Conservation (phyloP, 2,888 invertebrate species). For the Noctua comes region DNA sequence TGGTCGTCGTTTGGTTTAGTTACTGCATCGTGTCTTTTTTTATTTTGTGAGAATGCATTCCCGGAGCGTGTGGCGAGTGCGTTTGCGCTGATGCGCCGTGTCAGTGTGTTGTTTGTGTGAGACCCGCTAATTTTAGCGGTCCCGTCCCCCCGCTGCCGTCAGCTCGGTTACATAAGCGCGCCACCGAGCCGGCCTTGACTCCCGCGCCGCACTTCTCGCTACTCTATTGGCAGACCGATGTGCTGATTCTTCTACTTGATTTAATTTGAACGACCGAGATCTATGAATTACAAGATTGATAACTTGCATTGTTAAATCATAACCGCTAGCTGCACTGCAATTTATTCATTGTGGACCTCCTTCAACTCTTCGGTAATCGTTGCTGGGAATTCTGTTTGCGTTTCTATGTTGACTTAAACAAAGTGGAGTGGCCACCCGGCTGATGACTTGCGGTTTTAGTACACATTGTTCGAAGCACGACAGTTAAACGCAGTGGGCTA, state of each 20-base stretch:
- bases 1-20: constrained; percentile 30
- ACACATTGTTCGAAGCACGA: constrained; percentile 59
- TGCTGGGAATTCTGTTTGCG: constrained; percentile 44
- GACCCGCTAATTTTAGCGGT: constrained; percentile 87
- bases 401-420: constrained; percentile 42
- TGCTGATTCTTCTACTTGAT: constrained; percentile 68
- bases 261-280: constrained; percentile 56
- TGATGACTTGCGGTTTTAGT: constrained; percentile 73
- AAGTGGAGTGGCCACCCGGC: constrained; percentile 33
- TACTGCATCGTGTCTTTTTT: constrained; percentile 29
- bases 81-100: constrained; percentile 73
- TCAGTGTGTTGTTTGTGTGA: constrained; percentile 84
- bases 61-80: constrained; percentile 67
- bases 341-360: constrained; percentile 33
- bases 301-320: constrained; percentile 57
- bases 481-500: constrained; percentile 59
- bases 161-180: constrained; percentile 84
- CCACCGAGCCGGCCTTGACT: constrained; percentile 88
- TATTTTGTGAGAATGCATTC: constrained; percentile 55
- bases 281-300: constrained; percentile 60
- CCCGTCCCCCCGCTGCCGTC: constrained; percentile 79
- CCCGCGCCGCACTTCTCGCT: constrained; percentile 84
- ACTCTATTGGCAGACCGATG: constrained; percentile 76
- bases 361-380: constrained; percentile 24
- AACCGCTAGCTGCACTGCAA: constrained; percentile 45